Conservation (phyloP, 2,797 vertebrate genomes). For the Enteromius treurensis region DNA sequence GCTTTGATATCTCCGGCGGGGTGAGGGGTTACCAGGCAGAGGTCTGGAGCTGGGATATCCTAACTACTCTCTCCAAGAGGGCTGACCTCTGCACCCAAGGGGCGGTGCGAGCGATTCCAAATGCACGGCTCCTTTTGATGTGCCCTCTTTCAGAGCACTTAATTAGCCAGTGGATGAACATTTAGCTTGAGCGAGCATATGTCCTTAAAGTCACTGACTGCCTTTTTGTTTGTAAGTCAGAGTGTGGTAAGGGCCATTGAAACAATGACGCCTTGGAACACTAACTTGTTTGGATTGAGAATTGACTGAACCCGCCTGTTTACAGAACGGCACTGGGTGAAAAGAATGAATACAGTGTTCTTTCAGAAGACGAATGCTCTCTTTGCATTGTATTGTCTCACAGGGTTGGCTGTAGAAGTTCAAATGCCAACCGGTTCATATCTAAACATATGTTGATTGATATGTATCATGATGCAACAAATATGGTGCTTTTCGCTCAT, state of each 20-base stretch:
- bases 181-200: conserved; percentile 78
- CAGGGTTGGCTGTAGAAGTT: conserved; percentile 4
- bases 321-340: conserved; percentile 21
- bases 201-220: conserved; percentile 74
- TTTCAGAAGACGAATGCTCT: conserved; percentile 31
- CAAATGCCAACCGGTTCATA: conserved; percentile 2
- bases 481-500: background rate
- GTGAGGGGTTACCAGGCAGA: conserved; percentile 81
- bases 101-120: conserved; percentile 72
- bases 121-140: conserved; percentile 79
- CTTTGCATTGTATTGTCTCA: conserved; percentile 16
- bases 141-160: conserved; percentile 78
- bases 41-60: conserved; percentile 77
- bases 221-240: conserved; percentile 64
- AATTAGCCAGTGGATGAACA: conserved; percentile 84
- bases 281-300: conserved; percentile 76
- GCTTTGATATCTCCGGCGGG: conserved; percentile 78
- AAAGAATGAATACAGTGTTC: conserved; percentile 39
- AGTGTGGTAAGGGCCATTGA: conserved; percentile 76
- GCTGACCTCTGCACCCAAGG: conserved; percentile 79
- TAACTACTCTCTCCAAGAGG: conserved; percentile 77
- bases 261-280: conserved; percentile 76
- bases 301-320: conserved; percentile 63
- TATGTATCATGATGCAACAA: background rate
- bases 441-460: background rate